Conservation (phyloP, 2,797 vertebrate species). For the Allobates femoralis region DNA sequence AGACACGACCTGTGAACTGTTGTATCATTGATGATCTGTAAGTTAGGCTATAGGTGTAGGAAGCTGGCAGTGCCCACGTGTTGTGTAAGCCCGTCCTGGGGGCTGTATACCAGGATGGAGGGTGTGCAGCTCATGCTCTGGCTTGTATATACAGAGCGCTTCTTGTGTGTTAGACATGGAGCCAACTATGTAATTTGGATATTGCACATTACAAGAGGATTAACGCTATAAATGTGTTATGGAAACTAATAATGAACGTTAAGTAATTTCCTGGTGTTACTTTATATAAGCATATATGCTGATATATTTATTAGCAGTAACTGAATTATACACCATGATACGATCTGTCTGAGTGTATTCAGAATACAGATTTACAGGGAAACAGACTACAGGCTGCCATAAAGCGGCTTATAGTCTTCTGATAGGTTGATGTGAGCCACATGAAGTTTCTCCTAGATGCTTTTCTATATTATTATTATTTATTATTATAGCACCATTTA, state of each 20-base stretch:
- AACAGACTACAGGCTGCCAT: not conserved
- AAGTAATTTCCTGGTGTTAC: not conserved
- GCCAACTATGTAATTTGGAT: slow-evolving; percentile 4
- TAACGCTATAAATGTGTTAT: not conserved
- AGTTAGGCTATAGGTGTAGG: slow-evolving; percentile 49
- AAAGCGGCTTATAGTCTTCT: not conserved
- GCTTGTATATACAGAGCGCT: slow-evolving; percentile 20
- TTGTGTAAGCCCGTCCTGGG: slow-evolving; percentile 45
- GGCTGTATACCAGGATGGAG: slow-evolving; percentile 9
- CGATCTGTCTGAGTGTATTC: not conserved
- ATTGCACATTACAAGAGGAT: not conserved
- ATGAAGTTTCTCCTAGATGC: too few species aligned
- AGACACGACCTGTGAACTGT: not conserved
- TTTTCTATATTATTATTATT: too few species aligned
- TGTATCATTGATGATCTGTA: slow-evolving; percentile 60
- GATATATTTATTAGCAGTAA: not conserved
- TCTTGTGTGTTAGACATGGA: not conserved
- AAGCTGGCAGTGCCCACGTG: not conserved
- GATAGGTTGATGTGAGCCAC: not conserved
- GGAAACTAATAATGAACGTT: not conserved
- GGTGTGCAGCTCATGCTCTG: not conserved
- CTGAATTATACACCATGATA: not conserved
- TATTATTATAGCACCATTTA: too few species aligned
- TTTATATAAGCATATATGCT: too few species aligned
- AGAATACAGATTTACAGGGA: not conserved